These are phyloP conservation scores for Xestobium rufovillosum DNA, from an alignment of 2,888 invertebrate genomes.

Conservation along the genomic window DNA sequence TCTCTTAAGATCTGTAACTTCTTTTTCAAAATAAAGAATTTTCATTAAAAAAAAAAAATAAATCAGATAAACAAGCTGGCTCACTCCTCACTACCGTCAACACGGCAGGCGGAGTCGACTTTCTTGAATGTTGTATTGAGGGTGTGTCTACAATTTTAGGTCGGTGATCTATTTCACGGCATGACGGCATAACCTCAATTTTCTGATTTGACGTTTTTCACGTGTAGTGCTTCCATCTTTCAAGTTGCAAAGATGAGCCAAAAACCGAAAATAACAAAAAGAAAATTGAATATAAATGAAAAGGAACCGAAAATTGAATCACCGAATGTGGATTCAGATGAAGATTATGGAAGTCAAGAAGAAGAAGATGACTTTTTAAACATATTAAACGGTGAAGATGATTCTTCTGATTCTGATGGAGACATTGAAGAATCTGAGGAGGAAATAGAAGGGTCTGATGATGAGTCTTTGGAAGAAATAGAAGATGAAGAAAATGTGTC, in stretches of 20 bases:
- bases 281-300: constrained; percentile 10
- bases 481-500: constrained; percentile 15
- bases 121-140: too few species aligned
- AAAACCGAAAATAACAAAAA: constrained; percentile 19
- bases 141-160: too few species aligned
- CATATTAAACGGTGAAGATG: constrained; percentile 35
- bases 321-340: constrained; percentile 33
- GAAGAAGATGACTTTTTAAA: constrained; percentile 32
- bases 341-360: constrained; percentile 32
- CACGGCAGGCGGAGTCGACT: too few species aligned
- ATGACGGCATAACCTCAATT: constrained; percentile 20
- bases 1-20: too few species aligned
- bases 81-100: constrained; percentile 5
- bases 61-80: too few species aligned
- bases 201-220: too few species aligned
- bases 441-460: constrained; percentile 41
- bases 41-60: too few species aligned
- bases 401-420: constrained; percentile 33
- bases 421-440: constrained; percentile 45
- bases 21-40: too few species aligned
- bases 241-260: constrained; percentile 24
- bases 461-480: constrained; percentile 43
- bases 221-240: too few species aligned
- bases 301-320: constrained; percentile 28
- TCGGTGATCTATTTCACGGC: constrained; percentile 2